A percentile compares a stretch with the other conserved stretches of the same genome.
These are phyloP conservation scores for Nasua narica DNA, from an alignment of 2,797 vertebrate species.

Conservation along the genomic window DNA sequence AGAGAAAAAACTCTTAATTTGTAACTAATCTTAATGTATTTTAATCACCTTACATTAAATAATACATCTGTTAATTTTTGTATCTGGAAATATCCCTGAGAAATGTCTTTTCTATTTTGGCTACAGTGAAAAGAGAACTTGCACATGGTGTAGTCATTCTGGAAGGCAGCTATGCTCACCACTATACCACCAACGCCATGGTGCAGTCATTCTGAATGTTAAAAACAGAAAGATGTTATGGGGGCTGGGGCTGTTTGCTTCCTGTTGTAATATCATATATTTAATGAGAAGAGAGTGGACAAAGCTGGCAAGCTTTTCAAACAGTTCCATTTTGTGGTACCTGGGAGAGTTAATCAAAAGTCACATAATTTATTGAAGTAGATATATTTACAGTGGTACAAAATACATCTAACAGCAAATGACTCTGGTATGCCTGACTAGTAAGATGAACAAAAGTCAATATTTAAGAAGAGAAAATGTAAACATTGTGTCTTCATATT, in stretches of 20 bases:
- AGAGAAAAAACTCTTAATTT: conserved; percentile 8
- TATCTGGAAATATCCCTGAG: conserved; percentile 51
- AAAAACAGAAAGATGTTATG: conserved; percentile 50
- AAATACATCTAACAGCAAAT: conserved; percentile 52
- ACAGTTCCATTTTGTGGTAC: conserved; percentile 37
- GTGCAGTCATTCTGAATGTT: conserved; percentile 61
- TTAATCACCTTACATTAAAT: conserved; percentile 60
- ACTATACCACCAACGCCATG: conserved; percentile 82
- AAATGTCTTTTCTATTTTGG: conserved; percentile 46
- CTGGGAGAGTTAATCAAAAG: conserved; percentile 67
- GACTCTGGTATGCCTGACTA: conserved; percentile 55
- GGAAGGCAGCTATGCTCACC: conserved; percentile 84
- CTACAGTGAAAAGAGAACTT: conserved; percentile 34
- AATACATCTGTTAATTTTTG: conserved; percentile 52
- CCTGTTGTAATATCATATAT: conserved; percentile 58
- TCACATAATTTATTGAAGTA: conserved; percentile 48
- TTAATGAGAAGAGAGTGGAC: conserved; percentile 45
- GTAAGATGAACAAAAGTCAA: conserved; percentile 56
- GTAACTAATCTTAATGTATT: conserved; percentile 39
- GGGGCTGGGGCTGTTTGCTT: conserved; percentile 56
- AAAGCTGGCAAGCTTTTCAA: conserved; percentile 35
- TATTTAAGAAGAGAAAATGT: conserved; percentile 65
- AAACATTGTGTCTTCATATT: conserved; percentile 67
- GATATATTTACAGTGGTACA: conserved; percentile 45
- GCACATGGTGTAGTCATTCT: conserved; percentile 40